A percentile compares a stretch with the other conserved stretches of the same genome.
Evolutionary conservation across 2,888 invertebrate genomes (phyloP).

Genomic region (Lordiphosa andalusiaca): DNA sequence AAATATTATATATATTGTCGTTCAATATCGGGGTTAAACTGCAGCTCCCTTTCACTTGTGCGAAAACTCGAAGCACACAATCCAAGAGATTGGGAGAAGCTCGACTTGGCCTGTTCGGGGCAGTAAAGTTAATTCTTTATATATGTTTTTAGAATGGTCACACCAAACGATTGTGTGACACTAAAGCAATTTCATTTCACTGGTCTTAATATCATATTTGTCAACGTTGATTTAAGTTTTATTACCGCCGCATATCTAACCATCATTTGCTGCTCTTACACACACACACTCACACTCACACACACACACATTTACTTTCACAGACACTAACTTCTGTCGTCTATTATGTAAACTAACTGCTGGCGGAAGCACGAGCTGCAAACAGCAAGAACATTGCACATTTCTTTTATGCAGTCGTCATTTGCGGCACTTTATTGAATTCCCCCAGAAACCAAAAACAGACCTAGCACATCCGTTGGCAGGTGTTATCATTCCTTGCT

Average conservation of each 20-base stretch:
- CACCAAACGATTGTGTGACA: too few relatives aligned
- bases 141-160: too few relatives aligned
- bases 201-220: too few relatives aligned
- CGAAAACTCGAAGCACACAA: too few relatives aligned
- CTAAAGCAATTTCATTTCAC: too few relatives aligned
- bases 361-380: conserved; percentile 44
- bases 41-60: too few relatives aligned
- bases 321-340: conserved; percentile 10
- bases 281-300: background rate
- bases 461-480: conserved; percentile 24
- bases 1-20: too few relatives aligned
- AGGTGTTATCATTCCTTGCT: conserved; percentile 34
- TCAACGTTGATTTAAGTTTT: conserved; percentile 20
- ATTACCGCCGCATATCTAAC: conserved; percentile 29
- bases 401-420: conserved; percentile 41
- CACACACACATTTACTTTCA: too few relatives aligned
- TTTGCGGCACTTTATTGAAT: conserved; percentile 62
- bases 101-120: too few relatives aligned
- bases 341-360: conserved; percentile 29
- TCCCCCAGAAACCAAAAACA: conserved; percentile 33
- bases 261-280: conserved; percentile 22
- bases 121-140: too few relatives aligned
- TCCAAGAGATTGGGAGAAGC: too few relatives aligned
- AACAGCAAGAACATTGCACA: conserved; percentile 32
- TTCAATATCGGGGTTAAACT: too few relatives aligned